A percentile compares a stretch with the other conserved stretches of the same genome.
These are phyloP conservation scores for Scomber scombrus DNA, from an alignment of 2,113 vertebrate species.

Conservation along the genomic window DNA sequence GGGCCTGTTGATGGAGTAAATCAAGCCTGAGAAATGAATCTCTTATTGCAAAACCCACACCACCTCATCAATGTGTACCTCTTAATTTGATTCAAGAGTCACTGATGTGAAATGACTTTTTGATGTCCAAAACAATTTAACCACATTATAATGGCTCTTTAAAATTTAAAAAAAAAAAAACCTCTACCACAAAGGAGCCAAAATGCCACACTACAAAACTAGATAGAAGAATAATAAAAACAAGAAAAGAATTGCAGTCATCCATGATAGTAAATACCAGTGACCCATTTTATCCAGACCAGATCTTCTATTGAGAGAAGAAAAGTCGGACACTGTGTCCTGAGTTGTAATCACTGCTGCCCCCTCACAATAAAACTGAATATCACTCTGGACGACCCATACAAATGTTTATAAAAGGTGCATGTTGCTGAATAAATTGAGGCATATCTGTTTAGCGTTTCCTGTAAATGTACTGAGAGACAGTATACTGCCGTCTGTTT, in stretches of 20 bases:
- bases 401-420: neutral
- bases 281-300: neutral
- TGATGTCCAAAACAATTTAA: conserved; percentile 5
- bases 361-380: neutral
- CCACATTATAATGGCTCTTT: neutral
- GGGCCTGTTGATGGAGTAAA: conserved; percentile 27
- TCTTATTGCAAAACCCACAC: neutral
- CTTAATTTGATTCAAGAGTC: conserved; percentile 1
- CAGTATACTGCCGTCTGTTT: neutral
- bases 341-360: no score
- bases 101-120: conserved; percentile 6
- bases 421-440: neutral
- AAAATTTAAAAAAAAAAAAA: no score
- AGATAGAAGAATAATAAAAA: neutral
- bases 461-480: neutral
- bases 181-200: neutral
- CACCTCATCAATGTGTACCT: conserved; percentile 3
- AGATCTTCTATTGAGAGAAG: neutral
- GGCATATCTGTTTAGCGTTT: neutral
- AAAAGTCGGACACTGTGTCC: neutral
- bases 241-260: neutral
- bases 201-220: no score
- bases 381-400: neutral
- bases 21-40: conserved; percentile 33
- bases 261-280: neutral